phyloP scores from a whole-genome alignment of 2,888 invertebrate genomes.

The Dusona sp. region DNA sequence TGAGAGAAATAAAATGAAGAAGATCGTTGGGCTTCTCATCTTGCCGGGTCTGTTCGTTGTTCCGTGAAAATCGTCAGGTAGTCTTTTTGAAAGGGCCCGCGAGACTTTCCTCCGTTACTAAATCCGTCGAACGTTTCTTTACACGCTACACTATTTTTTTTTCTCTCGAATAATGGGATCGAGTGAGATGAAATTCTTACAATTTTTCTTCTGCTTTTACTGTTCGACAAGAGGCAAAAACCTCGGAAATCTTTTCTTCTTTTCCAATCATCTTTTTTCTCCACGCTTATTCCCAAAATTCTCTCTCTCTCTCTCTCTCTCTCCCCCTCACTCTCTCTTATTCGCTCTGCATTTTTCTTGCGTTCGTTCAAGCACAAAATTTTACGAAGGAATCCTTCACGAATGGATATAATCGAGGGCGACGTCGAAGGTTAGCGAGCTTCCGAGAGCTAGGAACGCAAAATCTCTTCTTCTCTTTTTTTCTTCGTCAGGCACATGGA shows the following conservation, averaged over 20 bases:
- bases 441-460: slow-evolving; percentile 37
- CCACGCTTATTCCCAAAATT: slow-evolving; percentile 1
- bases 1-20: slow-evolving; percentile 26
- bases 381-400: slow-evolving; percentile 46
- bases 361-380: slow-evolving; percentile 53
- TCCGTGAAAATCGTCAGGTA: slow-evolving; percentile 82
- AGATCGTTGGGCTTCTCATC: slow-evolving; percentile 48
- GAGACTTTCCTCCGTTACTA: slow-evolving; percentile 47
- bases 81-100: slow-evolving; percentile 68
- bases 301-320: slow-evolving; percentile 57
- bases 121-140: slow-evolving; percentile 59
- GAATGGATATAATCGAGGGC: slow-evolving; percentile 65
- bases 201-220: slow-evolving; percentile 56
- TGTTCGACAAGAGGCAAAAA: slow-evolving; percentile 6
- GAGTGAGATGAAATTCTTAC: slow-evolving; percentile 59
- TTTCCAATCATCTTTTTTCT: slow-evolving; percentile 19
- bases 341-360: slow-evolving; percentile 49
- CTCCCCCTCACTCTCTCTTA: slow-evolving; percentile 18
- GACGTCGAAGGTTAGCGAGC: slow-evolving; percentile 63
- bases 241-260: slow-evolving; percentile 49
- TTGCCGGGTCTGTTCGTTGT: slow-evolving; percentile 65
- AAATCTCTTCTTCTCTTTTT: slow-evolving; percentile 11
- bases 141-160: slow-evolving; percentile 44
- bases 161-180: slow-evolving; percentile 35
- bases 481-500: slow-evolving; percentile 2